A percentile compares a stretch with the other conserved stretches of the same genome.
Conservation (phyloP, 2,888 invertebrate genomes). For the Norana najaformis region DNA sequence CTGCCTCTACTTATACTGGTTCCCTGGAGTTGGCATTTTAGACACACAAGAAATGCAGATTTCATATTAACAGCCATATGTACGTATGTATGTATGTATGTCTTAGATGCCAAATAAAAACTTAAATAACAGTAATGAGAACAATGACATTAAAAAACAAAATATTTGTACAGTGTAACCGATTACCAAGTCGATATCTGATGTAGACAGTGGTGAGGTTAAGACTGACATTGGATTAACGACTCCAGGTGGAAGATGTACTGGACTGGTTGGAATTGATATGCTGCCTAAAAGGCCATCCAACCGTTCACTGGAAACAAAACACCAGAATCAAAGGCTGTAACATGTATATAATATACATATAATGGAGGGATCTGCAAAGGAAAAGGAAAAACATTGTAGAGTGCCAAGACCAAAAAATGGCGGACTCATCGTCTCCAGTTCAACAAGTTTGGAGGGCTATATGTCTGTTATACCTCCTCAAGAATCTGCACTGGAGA, state of each 20-base stretch:
- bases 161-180: too few species aligned
- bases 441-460: background rate
- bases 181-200: background rate
- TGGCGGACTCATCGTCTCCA: too few species aligned
- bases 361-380: too few species aligned
- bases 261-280: conserved; percentile 5
- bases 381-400: background rate
- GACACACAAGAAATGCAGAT: background rate
- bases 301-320: background rate
- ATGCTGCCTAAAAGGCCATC: conserved; percentile 13
- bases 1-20: background rate
- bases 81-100: too few species aligned
- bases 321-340: background rate
- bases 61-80: background rate
- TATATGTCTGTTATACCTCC: background rate
- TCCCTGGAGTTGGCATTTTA: background rate
- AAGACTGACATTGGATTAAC: conserved; percentile 13
- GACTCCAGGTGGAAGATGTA: conserved; percentile 13
- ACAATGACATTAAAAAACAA: too few species aligned
- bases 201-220: background rate
- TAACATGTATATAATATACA: too few species aligned
- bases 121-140: background rate
- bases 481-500: background rate
- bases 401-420: too few species aligned
- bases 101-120: background rate